phyloP scores from a whole-genome alignment of 2,888 invertebrate species.

The Uloborus plumipes region DNA sequence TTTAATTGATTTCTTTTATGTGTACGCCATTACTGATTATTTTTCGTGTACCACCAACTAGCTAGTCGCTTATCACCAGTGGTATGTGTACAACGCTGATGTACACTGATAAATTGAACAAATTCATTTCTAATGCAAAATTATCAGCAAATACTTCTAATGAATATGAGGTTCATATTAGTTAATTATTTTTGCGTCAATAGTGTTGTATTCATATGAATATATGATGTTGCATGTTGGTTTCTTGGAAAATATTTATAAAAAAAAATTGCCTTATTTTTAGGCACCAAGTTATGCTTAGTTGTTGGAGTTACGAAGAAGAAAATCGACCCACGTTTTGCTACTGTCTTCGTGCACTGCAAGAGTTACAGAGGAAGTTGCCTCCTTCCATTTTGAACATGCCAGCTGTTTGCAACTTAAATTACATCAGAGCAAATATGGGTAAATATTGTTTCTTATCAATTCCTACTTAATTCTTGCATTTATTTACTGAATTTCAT shows the following conservation, averaged over 20 bases:
- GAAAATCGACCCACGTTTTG: slow-evolving; percentile 90
- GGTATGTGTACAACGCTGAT: no score
- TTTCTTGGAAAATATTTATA: not conserved
- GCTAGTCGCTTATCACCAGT: no score
- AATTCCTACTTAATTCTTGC: no score
- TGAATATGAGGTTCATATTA: no score
- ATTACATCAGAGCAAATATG: slow-evolving; percentile 70
- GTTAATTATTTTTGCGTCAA: no score
- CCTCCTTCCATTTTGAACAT: slow-evolving; percentile 70
- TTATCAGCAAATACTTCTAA: no score
- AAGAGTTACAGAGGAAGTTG: slow-evolving; percentile 68
- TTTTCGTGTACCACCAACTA: no score
- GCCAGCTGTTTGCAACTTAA: slow-evolving; percentile 73
- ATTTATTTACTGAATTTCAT: no score
- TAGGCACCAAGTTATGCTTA: slow-evolving; percentile 86
- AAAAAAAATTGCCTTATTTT: not conserved
- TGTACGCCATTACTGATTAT: no score
- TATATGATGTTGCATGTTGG: not conserved
- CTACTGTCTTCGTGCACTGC: slow-evolving; percentile 80
- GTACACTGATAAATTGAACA: no score
- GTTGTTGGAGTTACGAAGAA: slow-evolving; percentile 88
- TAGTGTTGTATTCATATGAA: not conserved
- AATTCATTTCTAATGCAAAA: no score
- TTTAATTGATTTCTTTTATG: no score
- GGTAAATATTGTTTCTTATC: slow-evolving; percentile 4